Conservation (phyloP, 2,888 invertebrate genomes). For the Suillia variegata region DNA sequence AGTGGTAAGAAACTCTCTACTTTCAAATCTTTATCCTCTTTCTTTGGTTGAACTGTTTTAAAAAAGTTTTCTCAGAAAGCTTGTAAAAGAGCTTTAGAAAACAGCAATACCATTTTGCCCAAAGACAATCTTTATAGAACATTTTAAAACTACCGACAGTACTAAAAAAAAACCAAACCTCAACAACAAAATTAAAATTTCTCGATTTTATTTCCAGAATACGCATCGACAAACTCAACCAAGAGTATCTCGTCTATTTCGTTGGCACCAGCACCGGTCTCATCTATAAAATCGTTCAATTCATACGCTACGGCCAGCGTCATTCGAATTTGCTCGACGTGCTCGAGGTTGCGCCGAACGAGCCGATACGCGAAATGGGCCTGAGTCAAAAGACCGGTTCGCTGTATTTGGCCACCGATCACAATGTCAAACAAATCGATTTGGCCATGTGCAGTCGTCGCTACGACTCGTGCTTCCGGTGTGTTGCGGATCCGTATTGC, state of each 20-base stretch:
- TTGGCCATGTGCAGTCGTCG: constrained; percentile 87
- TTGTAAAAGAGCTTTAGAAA: too few species aligned
- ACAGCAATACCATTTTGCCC: too few species aligned
- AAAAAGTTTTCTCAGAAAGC: too few species aligned
- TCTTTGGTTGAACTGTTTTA: too few species aligned
- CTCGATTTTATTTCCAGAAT: too few species aligned
- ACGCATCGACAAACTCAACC: constrained; percentile 61
- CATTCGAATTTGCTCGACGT: constrained; percentile 87
- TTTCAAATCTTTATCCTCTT: too few species aligned
- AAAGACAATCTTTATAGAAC: too few species aligned
- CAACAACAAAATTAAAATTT: too few species aligned
- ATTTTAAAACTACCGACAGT: too few species aligned
- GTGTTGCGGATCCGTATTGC: constrained; percentile 94
- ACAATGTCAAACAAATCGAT: constrained; percentile 85
- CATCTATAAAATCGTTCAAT: constrained; percentile 93
- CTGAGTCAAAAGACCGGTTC: constrained; percentile 86
- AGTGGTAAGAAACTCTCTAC: too few species aligned
- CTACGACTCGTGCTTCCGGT: constrained; percentile 90
- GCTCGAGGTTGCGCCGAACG: constrained; percentile 87
- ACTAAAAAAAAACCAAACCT: too few species aligned
- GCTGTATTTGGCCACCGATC: constrained; percentile 87
- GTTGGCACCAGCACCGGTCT: constrained; percentile 86
- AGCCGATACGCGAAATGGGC: constrained; percentile 87
- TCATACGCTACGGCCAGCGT: constrained; percentile 79
- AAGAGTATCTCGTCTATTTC: constrained; percentile 87